Base-by-base conservation (phyloP, 2,888 invertebrate genomes). In the Helobdella robusta region DNA sequence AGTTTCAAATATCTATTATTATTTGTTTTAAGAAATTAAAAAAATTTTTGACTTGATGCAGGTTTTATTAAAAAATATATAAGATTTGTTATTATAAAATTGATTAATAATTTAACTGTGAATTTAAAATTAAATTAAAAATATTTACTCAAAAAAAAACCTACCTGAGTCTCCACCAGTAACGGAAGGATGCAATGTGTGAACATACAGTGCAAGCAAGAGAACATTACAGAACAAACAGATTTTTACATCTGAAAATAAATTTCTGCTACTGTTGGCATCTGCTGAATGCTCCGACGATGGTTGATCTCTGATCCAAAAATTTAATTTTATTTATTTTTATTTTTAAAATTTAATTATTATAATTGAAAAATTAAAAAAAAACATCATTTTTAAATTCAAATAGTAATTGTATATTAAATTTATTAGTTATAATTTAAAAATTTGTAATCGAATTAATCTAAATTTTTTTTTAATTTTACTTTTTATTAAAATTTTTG, bases 91-190 rank as follows among this genome's bases (percentile, higher is more conserved):
- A 40, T 15, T 15, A 15, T 15, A 40, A 40, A 40, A n/a, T 40
- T 40, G 11, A 40, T 15, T 40, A 15, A 15, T 40, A 40, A 15
- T 40, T 11, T 40, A 40, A 40, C n/a, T 11, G 11, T 40, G 11
- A 15, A 15, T 40, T 15, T 40, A 15, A 15, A 11, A 40, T 40
- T 11, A 40, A 40, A 40, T 15, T 40, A 15, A 11, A 40, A n/a
- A 40, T 25, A 2, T 54, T 64, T 20, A 48, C 35, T 62, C 28
- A 46, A 34, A 66, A 36, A 56, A 2, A 18, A 46, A 46, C 59
- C 15, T 36, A 75, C 77, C 77, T 59, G 77, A 75, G 65, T 77
- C 77, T 40, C 77, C 77, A 3, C 76, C 77, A 30, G 76, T 72
- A n/a, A 77, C 64, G 6, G 74, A 73, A n/a, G 74, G 76, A 64